Conservation (phyloP, 1,140 invertebrate species). For the Dinoponera quadriceps region DNA sequence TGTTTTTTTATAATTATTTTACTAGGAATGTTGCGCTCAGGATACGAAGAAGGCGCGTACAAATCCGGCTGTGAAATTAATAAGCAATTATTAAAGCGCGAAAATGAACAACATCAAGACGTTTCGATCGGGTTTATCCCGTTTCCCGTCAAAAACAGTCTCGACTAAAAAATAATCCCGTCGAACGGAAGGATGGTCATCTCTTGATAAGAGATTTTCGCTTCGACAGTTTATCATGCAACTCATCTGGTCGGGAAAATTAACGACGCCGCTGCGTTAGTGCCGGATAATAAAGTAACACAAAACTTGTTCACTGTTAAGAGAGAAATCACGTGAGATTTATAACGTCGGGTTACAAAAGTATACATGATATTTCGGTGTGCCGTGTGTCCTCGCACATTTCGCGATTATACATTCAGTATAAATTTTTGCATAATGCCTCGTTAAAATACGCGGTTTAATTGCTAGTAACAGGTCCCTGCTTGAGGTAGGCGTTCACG, state of each 20-base stretch:
- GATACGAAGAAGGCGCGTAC: too few relatives aligned
- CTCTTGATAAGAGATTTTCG: conserved; percentile 21
- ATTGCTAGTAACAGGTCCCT: too few relatives aligned
- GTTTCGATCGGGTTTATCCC: conserved; percentile 1
- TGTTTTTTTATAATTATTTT: too few relatives aligned
- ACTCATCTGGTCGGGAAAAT: conserved; percentile 17
- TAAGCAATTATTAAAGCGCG: too few relatives aligned
- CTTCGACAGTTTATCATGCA: conserved; percentile 6
- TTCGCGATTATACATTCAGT: not conserved
- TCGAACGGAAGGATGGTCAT: not conserved
- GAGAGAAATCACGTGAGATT: too few relatives aligned
- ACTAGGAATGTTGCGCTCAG: too few relatives aligned
- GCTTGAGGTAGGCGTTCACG: not conserved
- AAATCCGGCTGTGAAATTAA: too few relatives aligned
- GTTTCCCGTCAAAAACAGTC: not conserved
- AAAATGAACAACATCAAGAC: not conserved
- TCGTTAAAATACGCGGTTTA: not conserved
- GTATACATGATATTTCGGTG: not conserved
- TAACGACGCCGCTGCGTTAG: conserved; percentile 21
- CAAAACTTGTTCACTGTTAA: not conserved
- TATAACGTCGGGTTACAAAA: too few relatives aligned
- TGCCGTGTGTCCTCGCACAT: not conserved
- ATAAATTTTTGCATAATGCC: conserved; percentile 5
- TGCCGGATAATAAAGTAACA: not conserved
- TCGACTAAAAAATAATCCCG: not conserved